Base-by-base conservation (phyloP, 1,140 invertebrate genomes). In the Aplysia californica region DNA sequence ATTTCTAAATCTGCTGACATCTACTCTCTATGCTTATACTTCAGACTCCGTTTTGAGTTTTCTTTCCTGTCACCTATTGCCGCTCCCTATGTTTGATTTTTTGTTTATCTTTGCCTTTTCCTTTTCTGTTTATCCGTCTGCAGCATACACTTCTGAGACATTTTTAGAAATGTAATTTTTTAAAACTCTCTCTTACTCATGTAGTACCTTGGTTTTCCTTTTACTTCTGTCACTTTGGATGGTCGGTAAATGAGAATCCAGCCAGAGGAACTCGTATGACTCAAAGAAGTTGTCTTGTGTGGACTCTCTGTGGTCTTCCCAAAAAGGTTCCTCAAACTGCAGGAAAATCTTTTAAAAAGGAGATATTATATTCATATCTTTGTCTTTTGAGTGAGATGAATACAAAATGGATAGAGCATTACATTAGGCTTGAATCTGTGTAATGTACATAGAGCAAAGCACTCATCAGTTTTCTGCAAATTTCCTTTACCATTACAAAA, bases 171-270 rank as follows among this genome's bases (percentile, higher is more conserved):
- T 50, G 10, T 10, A 50, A 50, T n/a, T 50, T 10, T 15, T 10
- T 50, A 50, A 10, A 15, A 50, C n/a, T n/a, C 56, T 5, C n/a
- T 31, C 10, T 39, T n/a, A 41, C 36, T 41, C n/a, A n/a, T n/a
- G n/a, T n/a, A n/a, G n/a, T 41, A 68, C 65, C 38, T 23, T 68
- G 15, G 65, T 68, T 41, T 68, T 68, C 38, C 26, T n/a, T 29
- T n/a, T 36, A 23, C 65, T 41, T 6, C 36, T n/a, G 65, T 68
- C 65, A 68, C 33, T 68, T 21, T 39, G 29, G 3, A 68, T 20
- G 29, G 38, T 21, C 10, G 44, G 21, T 23, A 39, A 39, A n/a
- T 38, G 15, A n/a, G 65, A 68, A 26, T 68, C 65, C 35, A 68
- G 38, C 65, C 65, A 68, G 10, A 68, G 65, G 23, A 68, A 29